A percentile compares a stretch with the other conserved stretches of the same genome.
Conservation (phyloP, 2,888 invertebrate genomes). For the Philopedon plagiatum region DNA sequence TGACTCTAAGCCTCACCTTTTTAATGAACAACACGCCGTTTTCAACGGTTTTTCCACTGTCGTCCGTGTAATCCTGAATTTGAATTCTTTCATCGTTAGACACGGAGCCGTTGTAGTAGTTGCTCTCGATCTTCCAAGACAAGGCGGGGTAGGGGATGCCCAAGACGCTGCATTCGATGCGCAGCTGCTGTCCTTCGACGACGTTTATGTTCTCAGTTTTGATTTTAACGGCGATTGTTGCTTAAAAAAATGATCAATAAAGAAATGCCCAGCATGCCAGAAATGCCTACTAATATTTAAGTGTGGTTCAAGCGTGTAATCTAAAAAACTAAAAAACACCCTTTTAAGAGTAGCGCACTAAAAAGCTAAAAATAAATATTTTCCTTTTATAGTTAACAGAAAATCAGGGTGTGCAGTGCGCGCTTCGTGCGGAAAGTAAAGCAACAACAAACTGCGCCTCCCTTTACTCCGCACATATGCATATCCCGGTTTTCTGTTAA, state of each 20-base stretch:
- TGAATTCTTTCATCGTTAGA: slow-evolving; percentile 63
- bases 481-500: too few relatives aligned
- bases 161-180: slow-evolving; percentile 78
- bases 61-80: slow-evolving; percentile 62
- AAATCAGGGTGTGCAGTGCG: too few relatives aligned
- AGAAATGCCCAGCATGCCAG: too few relatives aligned
- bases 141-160: slow-evolving; percentile 80
- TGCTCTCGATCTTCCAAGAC: slow-evolving; percentile 71
- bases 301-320: too few relatives aligned
- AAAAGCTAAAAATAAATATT: too few relatives aligned
- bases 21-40: slow-evolving; percentile 78
- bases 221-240: slow-evolving; percentile 66
- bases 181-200: slow-evolving; percentile 88
- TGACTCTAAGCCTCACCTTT: slow-evolving; percentile 59
- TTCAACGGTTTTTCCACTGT: slow-evolving; percentile 70
- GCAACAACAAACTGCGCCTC: too few relatives aligned
- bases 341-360: too few relatives aligned
- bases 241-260: slow-evolving; percentile 55
- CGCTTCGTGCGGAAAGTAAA: too few relatives aligned
- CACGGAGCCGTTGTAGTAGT: slow-evolving; percentile 69
- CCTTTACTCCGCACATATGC: too few relatives aligned
- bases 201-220: slow-evolving; percentile 78
- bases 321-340: too few relatives aligned
- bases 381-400: too few relatives aligned
- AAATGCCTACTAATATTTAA: too few relatives aligned